Conservation (phyloP, 2,888 invertebrate genomes). For the Nemoura dubitans region DNA sequence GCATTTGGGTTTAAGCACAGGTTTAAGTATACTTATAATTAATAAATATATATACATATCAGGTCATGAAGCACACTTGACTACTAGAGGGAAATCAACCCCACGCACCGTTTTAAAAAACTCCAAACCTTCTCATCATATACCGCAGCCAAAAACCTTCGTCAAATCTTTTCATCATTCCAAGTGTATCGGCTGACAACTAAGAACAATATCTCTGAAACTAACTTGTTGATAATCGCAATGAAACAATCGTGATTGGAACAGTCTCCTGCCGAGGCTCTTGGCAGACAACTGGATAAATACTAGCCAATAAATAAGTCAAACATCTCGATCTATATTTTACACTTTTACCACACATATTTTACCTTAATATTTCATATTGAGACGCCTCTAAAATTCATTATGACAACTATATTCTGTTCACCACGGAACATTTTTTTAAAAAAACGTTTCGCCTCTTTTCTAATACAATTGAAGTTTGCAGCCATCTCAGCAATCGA, state of each 20-base stretch:
- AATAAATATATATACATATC: not conserved
- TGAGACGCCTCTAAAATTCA: constrained; percentile 7
- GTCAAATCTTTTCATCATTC: constrained; percentile 13
- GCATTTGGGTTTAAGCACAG: not conserved
- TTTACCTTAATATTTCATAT: not conserved
- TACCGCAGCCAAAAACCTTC: not conserved
- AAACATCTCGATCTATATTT: not conserved
- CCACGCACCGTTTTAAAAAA: constrained; percentile 1
- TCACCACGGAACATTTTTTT: not conserved
- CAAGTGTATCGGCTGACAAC: not conserved
- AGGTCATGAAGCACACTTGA: not conserved
- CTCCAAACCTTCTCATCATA: not conserved
- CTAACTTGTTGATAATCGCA: not conserved
- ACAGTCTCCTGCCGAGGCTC: constrained; percentile 50
- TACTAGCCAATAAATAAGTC: not conserved
- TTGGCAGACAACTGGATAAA: constrained; percentile 44
- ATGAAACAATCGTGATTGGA: not conserved
- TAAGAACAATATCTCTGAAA: not conserved
- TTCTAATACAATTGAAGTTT: not conserved
- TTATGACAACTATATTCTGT: not conserved
- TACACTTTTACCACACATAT: not conserved
- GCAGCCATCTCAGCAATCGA: constrained; percentile 18
- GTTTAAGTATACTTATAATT: constrained; percentile 1
- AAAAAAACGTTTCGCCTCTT: not conserved
- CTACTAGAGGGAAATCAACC: constrained; percentile 25